These are phyloP conservation scores for Synchiropus splendidus DNA, from an alignment of 2,113 vertebrate species.

Conservation along the genomic window DNA sequence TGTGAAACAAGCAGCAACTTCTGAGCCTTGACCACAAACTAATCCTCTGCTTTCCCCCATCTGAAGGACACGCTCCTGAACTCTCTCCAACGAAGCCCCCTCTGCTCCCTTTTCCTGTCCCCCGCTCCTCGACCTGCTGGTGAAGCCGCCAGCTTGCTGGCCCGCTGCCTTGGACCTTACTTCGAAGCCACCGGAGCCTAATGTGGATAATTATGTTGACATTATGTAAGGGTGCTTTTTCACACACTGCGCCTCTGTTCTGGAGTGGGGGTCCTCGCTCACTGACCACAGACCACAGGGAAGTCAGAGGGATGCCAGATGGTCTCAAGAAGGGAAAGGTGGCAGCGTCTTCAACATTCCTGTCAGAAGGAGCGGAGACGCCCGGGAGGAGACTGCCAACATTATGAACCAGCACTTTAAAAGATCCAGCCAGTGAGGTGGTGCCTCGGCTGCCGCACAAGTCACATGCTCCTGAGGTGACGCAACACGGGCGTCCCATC, in stretches of 20 bases:
- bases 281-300: conserved; percentile 25
- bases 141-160: conserved; percentile 26
- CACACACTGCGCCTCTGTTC: conserved; percentile 47
- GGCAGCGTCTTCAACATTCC: conserved; percentile 23
- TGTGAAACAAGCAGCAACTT: conserved; percentile 10
- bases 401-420: too few relatives aligned
- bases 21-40: conserved; percentile 9
- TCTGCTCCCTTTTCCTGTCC: conserved; percentile 37
- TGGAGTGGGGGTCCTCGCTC: conserved; percentile 14
- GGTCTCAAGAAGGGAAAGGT: conserved; percentile 17
- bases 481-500: too few relatives aligned
- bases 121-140: not conserved
- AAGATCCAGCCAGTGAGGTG: too few relatives aligned
- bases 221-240: conserved; percentile 42
- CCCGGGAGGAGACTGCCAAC: not conserved
- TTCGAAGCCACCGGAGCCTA: conserved; percentile 34
- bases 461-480: too few relatives aligned
- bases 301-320: conserved; percentile 33
- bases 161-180: conserved; percentile 37
- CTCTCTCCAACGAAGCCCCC: conserved; percentile 20
- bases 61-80: conserved; percentile 16
- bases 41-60: conserved; percentile 25
- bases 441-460: too few relatives aligned
- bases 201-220: conserved; percentile 50
- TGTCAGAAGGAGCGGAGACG: conserved; percentile 20